These are phyloP conservation scores for Stomorhina lunata DNA, from an alignment of 2,888 invertebrate genomes.

Conservation along the genomic window DNA sequence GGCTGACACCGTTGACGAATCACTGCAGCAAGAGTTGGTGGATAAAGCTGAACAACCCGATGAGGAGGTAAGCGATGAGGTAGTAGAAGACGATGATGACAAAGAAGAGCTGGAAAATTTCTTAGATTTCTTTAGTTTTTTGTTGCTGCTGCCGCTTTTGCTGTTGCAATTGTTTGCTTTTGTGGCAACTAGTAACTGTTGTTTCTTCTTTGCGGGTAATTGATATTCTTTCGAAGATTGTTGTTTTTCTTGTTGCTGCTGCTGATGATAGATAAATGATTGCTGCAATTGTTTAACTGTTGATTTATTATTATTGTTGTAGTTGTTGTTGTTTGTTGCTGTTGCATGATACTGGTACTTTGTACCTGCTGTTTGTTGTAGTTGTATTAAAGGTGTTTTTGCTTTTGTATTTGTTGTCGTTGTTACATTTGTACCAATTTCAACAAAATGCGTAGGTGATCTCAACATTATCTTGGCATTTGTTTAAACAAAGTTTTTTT, in stretches of 20 bases:
- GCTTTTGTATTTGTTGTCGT: slow-evolving; percentile 64
- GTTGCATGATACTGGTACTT: slow-evolving; percentile 64
- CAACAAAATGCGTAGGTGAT: slow-evolving; percentile 81
- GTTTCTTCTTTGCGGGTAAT: slow-evolving; percentile 55
- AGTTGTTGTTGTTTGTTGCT: slow-evolving; percentile 51
- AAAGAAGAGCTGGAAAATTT: slow-evolving; percentile 47
- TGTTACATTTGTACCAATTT: slow-evolving; percentile 76
- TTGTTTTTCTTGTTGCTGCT: slow-evolving; percentile 63
- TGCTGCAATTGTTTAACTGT: slow-evolving; percentile 52
- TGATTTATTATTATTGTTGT: slow-evolving; percentile 29
- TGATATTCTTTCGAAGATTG: slow-evolving; percentile 48
- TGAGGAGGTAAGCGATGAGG: no score
- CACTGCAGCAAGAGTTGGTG: slow-evolving; percentile 2
- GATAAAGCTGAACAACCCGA: not conserved
- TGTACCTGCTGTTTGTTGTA: slow-evolving; percentile 62
- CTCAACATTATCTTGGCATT: slow-evolving; percentile 79
- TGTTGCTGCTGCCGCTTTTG: slow-evolving; percentile 8
- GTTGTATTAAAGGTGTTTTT: slow-evolving; percentile 65
- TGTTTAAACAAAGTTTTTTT: slow-evolving; percentile 34
- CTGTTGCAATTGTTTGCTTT: slow-evolving; percentile 19
- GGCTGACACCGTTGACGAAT: slow-evolving; percentile 41
- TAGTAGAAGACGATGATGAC: slow-evolving; percentile 44
- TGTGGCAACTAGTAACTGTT: slow-evolving; percentile 56
- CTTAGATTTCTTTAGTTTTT: slow-evolving; percentile 54
- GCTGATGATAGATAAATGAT: slow-evolving; percentile 58